phyloP scores from a whole-genome alignment of 2,113 vertebrate species.

The Halcyon malimbica region DNA sequence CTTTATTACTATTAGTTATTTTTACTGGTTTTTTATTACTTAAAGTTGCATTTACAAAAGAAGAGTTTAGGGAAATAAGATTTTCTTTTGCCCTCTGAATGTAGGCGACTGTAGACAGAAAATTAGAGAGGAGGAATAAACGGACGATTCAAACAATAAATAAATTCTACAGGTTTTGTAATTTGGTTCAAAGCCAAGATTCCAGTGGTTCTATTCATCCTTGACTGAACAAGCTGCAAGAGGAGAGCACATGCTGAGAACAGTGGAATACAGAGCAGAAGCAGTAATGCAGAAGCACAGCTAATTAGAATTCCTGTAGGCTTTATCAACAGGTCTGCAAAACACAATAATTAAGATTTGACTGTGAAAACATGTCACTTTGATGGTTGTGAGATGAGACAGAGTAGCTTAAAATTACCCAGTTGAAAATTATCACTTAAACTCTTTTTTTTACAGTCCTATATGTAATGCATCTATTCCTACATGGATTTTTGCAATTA shows the following conservation, averaged over 20 bases:
- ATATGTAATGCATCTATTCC: neutral
- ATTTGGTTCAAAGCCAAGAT: conserved; percentile 22
- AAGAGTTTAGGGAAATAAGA: neutral
- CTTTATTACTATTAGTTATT: conserved; percentile 14
- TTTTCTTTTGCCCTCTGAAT: neutral
- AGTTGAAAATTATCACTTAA: conserved; percentile 48
- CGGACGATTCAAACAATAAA: conserved; percentile 27
- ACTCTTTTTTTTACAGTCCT: neutral
- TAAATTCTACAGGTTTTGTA: conserved; percentile 24
- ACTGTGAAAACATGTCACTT: conserved; percentile 66
- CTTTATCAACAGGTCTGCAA: conserved; percentile 72
- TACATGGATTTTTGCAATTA: conserved; percentile 28
- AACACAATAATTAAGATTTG: conserved; percentile 67
- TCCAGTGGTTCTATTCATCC: conserved; percentile 43
- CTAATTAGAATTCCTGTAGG: conserved; percentile 72
- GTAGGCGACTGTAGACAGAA: neutral
- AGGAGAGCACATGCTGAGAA: conserved; percentile 53
- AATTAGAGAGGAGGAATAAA: conserved; percentile 14
- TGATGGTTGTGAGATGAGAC: conserved; percentile 39
- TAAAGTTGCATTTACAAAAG: neutral
- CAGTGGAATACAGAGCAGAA: conserved; percentile 41
- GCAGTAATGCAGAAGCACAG: conserved; percentile 52
- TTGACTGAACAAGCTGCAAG: conserved; percentile 50
- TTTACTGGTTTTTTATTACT: neutral
- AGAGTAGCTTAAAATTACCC: conserved; percentile 52